Conservation (phyloP, 2,113 vertebrate genomes). For the Empidonax alnorum region DNA sequence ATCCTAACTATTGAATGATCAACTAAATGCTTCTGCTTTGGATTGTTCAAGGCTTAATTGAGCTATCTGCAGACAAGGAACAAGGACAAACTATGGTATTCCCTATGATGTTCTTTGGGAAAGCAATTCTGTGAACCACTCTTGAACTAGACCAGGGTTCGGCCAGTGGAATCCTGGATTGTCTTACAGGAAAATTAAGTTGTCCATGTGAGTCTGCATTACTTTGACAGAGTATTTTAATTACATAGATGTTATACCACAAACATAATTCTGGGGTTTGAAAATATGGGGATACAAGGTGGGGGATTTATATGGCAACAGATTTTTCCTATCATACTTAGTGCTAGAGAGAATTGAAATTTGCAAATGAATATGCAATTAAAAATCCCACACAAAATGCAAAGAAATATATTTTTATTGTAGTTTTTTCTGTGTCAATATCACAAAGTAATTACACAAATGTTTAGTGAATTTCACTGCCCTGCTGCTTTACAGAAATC, state of each 20-base stretch:
- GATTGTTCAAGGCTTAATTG: not conserved
- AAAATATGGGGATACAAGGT: not conserved
- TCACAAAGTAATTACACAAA: conserved; percentile 35
- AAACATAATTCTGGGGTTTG: not conserved
- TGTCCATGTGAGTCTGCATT: not conserved
- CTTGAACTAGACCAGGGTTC: not conserved
- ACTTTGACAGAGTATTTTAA: not conserved
- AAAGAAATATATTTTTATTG: conserved; percentile 37
- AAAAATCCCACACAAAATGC: not conserved
- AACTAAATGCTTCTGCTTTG: not conserved
- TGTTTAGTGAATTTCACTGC: conserved; percentile 15
- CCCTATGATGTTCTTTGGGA: not conserved
- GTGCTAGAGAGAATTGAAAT: not conserved
- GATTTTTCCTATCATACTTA: not conserved
- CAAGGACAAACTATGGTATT: not conserved
- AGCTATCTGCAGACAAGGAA: not conserved
- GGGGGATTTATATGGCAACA: not conserved
- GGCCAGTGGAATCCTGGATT: not conserved
- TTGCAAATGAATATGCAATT: conserved; percentile 24
- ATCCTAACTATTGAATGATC: not conserved
- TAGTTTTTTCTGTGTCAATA: not conserved
- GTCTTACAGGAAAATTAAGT: not conserved
- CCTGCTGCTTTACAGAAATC: conserved; percentile 21
- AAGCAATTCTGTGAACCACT: not conserved
- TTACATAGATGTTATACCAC: not conserved